Conservation (phyloP, 2,113 vertebrate genomes). For the Trichomycterus rosablanca region DNA sequence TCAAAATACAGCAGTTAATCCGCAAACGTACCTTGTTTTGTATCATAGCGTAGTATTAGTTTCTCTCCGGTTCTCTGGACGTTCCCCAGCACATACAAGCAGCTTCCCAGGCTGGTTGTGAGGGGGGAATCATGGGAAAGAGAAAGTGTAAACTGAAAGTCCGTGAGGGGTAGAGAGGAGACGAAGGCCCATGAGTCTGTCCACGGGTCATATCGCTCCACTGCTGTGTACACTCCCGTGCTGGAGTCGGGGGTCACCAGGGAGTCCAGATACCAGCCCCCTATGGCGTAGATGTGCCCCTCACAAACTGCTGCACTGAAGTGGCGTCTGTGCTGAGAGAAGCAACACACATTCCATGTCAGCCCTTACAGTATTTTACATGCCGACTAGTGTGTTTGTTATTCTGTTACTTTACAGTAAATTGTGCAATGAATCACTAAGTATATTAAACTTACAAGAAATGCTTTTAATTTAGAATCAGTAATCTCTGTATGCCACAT, state of each 20-base stretch:
- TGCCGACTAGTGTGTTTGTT: neutral
- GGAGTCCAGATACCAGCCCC: constrained; percentile 74
- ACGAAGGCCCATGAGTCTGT: constrained; percentile 65
- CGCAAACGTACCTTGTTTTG: constrained; percentile 52
- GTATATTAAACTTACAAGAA: no score
- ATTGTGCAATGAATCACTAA: no score
- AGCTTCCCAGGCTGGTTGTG: constrained; percentile 51
- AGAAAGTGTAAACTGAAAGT: constrained; percentile 69
- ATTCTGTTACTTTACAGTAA: neutral
- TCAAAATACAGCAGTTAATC: neutral
- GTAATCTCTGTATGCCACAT: no score
- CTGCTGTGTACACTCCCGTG: constrained; percentile 68
- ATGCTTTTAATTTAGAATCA: no score
- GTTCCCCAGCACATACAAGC: constrained; percentile 67
- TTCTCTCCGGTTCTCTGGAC: constrained; percentile 71
- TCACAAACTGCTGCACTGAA: constrained; percentile 70
- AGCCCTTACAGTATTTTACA: neutral
- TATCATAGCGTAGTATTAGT: constrained; percentile 65
- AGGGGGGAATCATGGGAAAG: constrained; percentile 72
- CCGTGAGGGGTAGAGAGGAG: constrained; percentile 67
- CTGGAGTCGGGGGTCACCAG: constrained; percentile 66
- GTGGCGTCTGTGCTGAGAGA: constrained; percentile 64
- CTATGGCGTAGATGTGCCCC: constrained; percentile 66
- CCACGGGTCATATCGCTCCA: constrained; percentile 73
- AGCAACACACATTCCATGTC: constrained; percentile 4